Evolutionary conservation across 2,113 vertebrate species (phyloP), one percentile per base, ranked within the genome.

Genomic region (Chionodraco myersi): DNA sequence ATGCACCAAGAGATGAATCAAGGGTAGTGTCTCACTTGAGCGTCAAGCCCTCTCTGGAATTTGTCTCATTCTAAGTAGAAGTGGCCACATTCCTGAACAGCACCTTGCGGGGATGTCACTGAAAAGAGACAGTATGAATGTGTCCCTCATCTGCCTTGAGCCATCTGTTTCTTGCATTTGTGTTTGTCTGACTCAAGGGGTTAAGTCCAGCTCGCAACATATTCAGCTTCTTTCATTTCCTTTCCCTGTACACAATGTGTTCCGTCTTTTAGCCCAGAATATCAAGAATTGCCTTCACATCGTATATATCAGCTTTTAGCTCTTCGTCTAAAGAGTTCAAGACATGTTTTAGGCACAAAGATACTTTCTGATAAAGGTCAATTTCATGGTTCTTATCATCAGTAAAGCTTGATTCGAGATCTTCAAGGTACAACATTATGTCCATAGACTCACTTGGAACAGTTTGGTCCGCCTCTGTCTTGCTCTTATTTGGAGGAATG

Each of bases 21-120:
- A 88, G 89, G 86, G 72, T 79, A 86, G 87, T 90, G 90, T 93
- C 90, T 93, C 83, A 83, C 84, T 91, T 76, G 64, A 86, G 87
- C 79, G 79, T 91, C 89, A 71, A 83, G 78, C 74, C 82, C 53
- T 65, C 83, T 86, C 78, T 81, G 89, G 91, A 94, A 95, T 94
- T 90, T 89, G 84, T 74, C 85, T 87, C 84, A 82, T 93, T 86
- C 86, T 88, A 56, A 75, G 83, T 26, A 66, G 87, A 90, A 92
- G 87, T 85, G 86, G n/a, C 77, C 79, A 60, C 89, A 91, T 95
- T 92, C 90, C 88, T 65, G 45, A 80, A 41, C n/a, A 86, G 83
- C 79, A 83, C 79, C 88, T 91, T 89, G 84, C 84, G 86, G 72
- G 92, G 89, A 86, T 87, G 88, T 88, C 72, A 83, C 85, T 92